Evolutionary conservation across 2,113 vertebrate species (phyloP), one percentile per base, ranked within the genome.

Genomic region (Salvelinus namaycush): DNA sequence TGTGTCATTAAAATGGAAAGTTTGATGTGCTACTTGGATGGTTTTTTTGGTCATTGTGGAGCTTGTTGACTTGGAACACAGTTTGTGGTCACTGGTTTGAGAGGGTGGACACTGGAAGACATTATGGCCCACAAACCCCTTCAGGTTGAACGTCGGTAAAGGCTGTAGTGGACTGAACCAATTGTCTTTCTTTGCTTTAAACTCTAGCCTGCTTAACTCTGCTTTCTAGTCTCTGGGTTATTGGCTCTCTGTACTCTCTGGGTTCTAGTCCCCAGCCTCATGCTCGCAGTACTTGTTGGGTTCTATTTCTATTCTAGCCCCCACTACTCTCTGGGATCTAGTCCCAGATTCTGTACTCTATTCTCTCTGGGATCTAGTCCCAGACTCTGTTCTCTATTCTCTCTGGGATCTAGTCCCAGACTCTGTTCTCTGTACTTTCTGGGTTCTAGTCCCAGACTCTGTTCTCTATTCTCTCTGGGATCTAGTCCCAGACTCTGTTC

Each of bases 11-110:
- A 81, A 84, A 78, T 49, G 70, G 77, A 16, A 70, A 78, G 88
- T 39, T 54, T 83, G 89, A 88, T 69, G 85, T 83, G 82, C 83
- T 91, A 81, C 83, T 91, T 91, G 89, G 89, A 91, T 86, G 90
- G 90, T 92, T 91, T 92, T 92, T 92, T 89, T 26, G n/a, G n/a
- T n/a, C n/a, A n/a, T n/a, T n/a, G n/a, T 39, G 39, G 8, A 9
- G 39, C 7, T 39, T 39, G 39, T 39, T 39, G 39, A 48, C 12
- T 22, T 64, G n/a, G n/a, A 16, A 51, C 49, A 14, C 48, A 14
- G 13, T 51, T 39, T 39, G 7, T 16, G 13, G 0, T 11, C 13
- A 13, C 49, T 14, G 49, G 49, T 51, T 51, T 51, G 9, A 51
- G 49, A 51, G 2, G 0, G 6, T 34, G 34, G 34, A 39, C 34